phyloP scores from a whole-genome alignment of 2,113 vertebrate species.

The Dasyurus viverrinus region DNA sequence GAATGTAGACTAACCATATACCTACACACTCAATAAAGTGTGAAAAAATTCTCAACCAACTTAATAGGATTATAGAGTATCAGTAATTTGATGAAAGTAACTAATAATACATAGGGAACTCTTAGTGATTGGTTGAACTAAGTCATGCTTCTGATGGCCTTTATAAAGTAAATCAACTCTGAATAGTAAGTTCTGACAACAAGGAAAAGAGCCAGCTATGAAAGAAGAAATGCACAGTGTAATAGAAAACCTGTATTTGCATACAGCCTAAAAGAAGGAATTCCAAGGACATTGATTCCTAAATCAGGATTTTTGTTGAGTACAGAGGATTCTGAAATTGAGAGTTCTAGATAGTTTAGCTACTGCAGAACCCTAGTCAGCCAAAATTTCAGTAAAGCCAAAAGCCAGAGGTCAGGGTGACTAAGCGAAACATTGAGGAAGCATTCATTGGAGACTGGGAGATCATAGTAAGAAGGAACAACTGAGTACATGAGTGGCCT shows the following conservation, averaged over 20 bases:
- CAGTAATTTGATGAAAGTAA: neutral
- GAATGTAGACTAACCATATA: neutral
- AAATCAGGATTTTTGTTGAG: neutral
- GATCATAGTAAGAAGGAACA: neutral
- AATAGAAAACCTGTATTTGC: neutral
- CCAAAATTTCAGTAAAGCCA: neutral
- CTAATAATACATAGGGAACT: neutral
- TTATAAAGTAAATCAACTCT: neutral
- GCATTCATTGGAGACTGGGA: neutral
- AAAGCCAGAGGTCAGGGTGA: neutral
- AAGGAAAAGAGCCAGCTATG: neutral
- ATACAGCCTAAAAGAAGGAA: neutral
- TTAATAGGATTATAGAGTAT: neutral
- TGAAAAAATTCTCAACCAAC: neutral
- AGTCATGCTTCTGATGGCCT: neutral
- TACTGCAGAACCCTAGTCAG: neutral
- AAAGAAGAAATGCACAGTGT: neutral
- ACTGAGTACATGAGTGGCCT: neutral
- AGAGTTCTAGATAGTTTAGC: neutral
- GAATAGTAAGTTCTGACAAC: neutral
- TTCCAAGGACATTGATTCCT: neutral
- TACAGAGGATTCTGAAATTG: neutral
- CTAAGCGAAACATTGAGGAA: neutral
- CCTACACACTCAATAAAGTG: neutral
- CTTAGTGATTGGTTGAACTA: neutral